Evolutionary conservation across 2,888 invertebrate species (phyloP).

Genomic region (Hololepta plana): DNA sequence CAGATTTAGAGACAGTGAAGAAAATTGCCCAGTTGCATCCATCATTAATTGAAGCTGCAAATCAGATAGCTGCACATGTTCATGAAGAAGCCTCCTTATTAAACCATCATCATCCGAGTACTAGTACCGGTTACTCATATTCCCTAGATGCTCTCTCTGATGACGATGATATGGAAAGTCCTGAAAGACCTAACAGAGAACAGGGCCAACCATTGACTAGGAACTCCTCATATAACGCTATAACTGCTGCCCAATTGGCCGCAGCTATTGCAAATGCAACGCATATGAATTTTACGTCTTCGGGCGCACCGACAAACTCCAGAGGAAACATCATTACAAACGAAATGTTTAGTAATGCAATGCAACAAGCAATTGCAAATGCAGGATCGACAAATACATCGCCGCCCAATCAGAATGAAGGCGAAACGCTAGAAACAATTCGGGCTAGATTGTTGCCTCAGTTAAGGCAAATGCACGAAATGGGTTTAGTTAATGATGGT

Average conservation of each 20-base stretch:
- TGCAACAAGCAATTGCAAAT: constrained; percentile 43
- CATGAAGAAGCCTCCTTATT: constrained; percentile 32
- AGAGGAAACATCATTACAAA: constrained; percentile 40
- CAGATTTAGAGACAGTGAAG: constrained; percentile 46
- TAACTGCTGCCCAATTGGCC: constrained; percentile 57
- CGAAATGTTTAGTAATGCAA: constrained; percentile 65
- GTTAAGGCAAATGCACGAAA: constrained; percentile 69
- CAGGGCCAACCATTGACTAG: constrained; percentile 17
- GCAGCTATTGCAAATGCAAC: constrained; percentile 48
- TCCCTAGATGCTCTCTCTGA: constrained; percentile 34
- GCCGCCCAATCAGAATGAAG: constrained; percentile 9
- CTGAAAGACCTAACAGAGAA: constrained; percentile 21
- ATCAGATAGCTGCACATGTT: constrained; percentile 42
- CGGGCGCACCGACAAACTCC: constrained; percentile 11
- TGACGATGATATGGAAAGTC: constrained; percentile 29
- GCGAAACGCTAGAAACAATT: constrained; percentile 17
- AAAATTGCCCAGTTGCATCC: constrained; percentile 52
- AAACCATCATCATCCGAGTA: constrained; percentile 32
- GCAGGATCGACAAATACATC: not conserved
- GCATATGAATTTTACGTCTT: constrained; percentile 1
- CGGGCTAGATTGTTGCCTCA: constrained; percentile 32
- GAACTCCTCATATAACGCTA: constrained; percentile 28
- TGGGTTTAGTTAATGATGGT: constrained; percentile 73
- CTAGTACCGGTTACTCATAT: constrained; percentile 30
- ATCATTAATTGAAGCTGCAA: constrained; percentile 47